Evolutionary conservation across 1,140 invertebrate species (phyloP).

Genomic region (Sitobion miscanthi): DNA sequence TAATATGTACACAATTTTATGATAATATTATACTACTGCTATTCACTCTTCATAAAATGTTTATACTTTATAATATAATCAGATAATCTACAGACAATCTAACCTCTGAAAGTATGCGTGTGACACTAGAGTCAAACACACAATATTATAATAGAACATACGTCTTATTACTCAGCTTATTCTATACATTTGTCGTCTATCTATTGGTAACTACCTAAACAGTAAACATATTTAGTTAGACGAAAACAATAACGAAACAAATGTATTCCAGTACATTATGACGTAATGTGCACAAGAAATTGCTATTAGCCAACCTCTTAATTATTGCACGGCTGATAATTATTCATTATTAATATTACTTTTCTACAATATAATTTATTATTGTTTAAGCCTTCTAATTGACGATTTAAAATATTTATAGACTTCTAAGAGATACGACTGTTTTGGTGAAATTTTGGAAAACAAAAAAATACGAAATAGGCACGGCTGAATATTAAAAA

Average conservation of each 20-base stretch:
- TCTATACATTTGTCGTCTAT: not conserved
- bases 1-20: not conserved
- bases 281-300: not conserved
- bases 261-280: not conserved
- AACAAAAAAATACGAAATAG: not conserved
- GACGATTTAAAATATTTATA: not conserved
- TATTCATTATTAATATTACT: not conserved
- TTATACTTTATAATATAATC: not conserved
- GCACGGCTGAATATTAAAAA: not conserved
- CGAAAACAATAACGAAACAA: not conserved
- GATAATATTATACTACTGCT: not conserved
- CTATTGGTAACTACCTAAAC: not conserved
- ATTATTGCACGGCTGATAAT: not conserved
- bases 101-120: not conserved
- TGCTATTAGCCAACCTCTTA: not conserved
- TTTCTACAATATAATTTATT: not conserved
- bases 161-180: not conserved
- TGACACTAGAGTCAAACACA: not conserved
- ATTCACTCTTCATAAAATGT: not conserved
- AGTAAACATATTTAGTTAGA: not conserved
- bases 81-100: not conserved
- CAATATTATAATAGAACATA: too few species aligned
- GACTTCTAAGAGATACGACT: not conserved
- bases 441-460: not conserved
- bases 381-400: not conserved